Evolutionary conservation across 1,140 invertebrate genomes (phyloP).

Genomic region (Medauroidea extradentata): DNA sequence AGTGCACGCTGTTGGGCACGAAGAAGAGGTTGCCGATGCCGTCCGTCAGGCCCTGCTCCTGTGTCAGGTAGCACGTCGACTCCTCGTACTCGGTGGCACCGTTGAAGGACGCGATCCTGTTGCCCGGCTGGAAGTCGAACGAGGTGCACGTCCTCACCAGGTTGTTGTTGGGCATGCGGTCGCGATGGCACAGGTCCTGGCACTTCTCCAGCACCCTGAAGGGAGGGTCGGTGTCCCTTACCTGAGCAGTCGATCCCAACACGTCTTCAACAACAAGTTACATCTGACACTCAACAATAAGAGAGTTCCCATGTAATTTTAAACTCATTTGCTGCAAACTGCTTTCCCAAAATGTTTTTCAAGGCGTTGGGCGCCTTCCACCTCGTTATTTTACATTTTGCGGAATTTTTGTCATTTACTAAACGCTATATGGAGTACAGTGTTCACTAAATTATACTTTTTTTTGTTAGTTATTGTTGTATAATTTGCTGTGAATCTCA

Average conservation of each 20-base stretch:
- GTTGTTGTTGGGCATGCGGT: slow-evolving; percentile 73
- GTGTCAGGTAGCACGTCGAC: slow-evolving; percentile 81
- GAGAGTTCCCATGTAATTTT: no score
- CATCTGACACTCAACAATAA: no score
- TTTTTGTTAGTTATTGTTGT: no score
- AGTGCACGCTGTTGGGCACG: slow-evolving; percentile 81
- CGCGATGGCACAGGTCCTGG: slow-evolving; percentile 77
- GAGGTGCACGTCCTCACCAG: slow-evolving; percentile 75
- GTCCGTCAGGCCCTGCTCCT: slow-evolving; percentile 77
- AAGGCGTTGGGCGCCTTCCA: no score
- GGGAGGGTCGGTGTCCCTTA: slow-evolving; percentile 72
- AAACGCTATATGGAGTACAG: no score
- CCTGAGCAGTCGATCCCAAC: slow-evolving; percentile 43
- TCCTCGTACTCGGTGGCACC: slow-evolving; percentile 82
- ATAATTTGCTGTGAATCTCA: no score
- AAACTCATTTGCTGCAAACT: no score
- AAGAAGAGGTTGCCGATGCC: slow-evolving; percentile 80
- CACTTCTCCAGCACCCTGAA: slow-evolving; percentile 79
- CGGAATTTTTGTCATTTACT: no score
- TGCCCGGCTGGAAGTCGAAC: slow-evolving; percentile 86
- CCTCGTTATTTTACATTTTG: no score
- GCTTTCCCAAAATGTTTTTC: no score
- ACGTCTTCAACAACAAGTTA: no score
- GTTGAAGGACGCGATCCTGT: slow-evolving; percentile 72
- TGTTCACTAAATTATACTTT: no score